Percentiles rank a stretch among this genome's conserved stretches.
Conservation (phyloP, 2,797 vertebrate species). For the Notamacropus eugenii region DNA sequence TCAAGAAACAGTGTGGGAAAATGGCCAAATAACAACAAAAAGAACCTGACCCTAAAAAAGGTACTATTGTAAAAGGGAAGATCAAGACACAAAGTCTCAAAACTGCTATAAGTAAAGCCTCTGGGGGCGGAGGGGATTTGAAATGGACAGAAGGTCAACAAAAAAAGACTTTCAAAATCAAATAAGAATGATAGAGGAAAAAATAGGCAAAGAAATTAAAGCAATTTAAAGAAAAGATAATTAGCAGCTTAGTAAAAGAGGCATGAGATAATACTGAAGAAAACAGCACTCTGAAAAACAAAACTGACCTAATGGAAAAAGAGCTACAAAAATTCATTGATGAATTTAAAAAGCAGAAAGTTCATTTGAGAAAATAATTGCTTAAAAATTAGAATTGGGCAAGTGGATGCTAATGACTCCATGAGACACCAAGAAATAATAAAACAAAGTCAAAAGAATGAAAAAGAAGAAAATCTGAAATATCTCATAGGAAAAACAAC, state of each 20-base stretch:
- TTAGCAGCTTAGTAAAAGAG: not conserved
- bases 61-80: not conserved
- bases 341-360: no score
- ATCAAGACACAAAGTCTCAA: not conserved
- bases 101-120: not conserved
- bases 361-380: no score
- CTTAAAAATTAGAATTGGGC: no score
- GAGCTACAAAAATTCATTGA: no score
- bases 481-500: no score
- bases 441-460: no score
- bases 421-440: no score
- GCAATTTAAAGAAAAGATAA: not conserved
- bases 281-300: not conserved
- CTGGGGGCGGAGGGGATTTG: no score
- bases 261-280: not conserved
- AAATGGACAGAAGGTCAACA: not conserved
- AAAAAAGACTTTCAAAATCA: not conserved
- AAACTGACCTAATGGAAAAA: no score
- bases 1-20: not conserved
- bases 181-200: not conserved
- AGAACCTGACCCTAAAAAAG: not conserved
- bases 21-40: not conserved
- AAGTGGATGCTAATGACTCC: no score
- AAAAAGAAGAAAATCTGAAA: no score
- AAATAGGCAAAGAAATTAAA: not conserved